Percentiles rank a stretch among this genome's conserved stretches.
Conservation (phyloP, 2,888 invertebrate genomes). For the Pristionchus entomophagus region DNA sequence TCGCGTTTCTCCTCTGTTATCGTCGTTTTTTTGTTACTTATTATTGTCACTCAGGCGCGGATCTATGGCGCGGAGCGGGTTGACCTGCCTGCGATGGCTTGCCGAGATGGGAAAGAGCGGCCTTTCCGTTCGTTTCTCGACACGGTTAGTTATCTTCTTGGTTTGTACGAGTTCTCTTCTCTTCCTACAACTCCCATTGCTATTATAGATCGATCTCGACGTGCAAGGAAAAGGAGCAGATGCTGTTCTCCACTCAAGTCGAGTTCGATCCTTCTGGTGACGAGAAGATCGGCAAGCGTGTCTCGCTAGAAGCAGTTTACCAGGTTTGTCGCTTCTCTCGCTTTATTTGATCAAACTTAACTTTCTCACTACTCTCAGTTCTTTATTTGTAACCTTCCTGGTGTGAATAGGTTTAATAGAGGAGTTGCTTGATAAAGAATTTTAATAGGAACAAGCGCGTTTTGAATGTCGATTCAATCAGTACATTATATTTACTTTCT, state of each 20-base stretch:
- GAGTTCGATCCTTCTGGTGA: constrained; percentile 29
- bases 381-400: too few species aligned
- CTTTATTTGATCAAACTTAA: not conserved
- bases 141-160: not conserved
- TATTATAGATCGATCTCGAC: not conserved
- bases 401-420: too few species aligned
- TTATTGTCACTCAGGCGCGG: not conserved
- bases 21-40: not conserved
- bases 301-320: constrained; percentile 17
- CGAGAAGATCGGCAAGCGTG: not conserved
- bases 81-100: not conserved
- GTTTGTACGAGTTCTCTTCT: not conserved
- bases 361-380: not conserved
- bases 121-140: not conserved
- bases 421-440: too few species aligned
- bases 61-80: not conserved
- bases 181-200: too few species aligned
- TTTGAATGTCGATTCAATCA: not conserved
- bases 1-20: not conserved
- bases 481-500: not conserved
- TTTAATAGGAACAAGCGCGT: too few species aligned
- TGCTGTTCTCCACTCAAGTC: not conserved
- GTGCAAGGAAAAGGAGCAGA: constrained; percentile 23
- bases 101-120: constrained; percentile 7
- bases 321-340: not conserved